Conservation (phyloP, 2,888 invertebrate species). For the Microchrysa polita region DNA sequence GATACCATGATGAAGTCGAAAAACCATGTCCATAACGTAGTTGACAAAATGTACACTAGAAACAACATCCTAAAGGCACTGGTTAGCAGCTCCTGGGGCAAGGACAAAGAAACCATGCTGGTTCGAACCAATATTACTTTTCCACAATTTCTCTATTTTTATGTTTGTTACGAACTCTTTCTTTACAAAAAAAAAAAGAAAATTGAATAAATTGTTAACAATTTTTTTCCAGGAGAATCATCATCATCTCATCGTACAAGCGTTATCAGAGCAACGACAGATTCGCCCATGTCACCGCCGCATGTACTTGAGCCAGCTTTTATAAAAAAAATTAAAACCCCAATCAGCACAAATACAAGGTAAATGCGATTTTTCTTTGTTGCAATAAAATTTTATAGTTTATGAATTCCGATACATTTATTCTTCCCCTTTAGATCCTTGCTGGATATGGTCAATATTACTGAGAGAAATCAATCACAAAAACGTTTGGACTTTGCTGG, state of each 20-base stretch:
- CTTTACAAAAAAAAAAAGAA: no score
- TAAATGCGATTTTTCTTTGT: conserved; percentile 46
- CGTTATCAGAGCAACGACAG: conserved; percentile 80
- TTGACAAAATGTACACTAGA: no score
- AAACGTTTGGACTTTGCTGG: conserved; percentile 71
- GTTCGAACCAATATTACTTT: no score
- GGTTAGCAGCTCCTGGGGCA: no score
- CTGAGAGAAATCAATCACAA: conserved; percentile 65
- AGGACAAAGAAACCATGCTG: no score
- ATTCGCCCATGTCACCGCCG: conserved; percentile 86
- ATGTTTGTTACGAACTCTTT: no score
- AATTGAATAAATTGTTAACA: no score
- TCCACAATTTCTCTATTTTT: no score
- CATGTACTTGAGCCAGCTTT: conserved; percentile 64
- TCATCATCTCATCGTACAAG: conserved; percentile 57
- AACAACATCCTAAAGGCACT: no score
- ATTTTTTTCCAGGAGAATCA: conserved; percentile 38
- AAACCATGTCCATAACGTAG: no score
- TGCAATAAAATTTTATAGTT: neutral
- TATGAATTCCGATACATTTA: conserved; percentile 6
- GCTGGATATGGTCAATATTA: conserved; percentile 68
- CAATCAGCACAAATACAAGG: conserved; percentile 58
- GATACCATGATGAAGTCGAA: no score
- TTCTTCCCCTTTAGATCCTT: conserved; percentile 63
- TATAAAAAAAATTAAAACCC: conserved; percentile 54